Percentiles rank a stretch among this genome's conserved stretches.
Conservation (phyloP, 2,888 invertebrate species). For the Prostheceraeus crozeri region DNA sequence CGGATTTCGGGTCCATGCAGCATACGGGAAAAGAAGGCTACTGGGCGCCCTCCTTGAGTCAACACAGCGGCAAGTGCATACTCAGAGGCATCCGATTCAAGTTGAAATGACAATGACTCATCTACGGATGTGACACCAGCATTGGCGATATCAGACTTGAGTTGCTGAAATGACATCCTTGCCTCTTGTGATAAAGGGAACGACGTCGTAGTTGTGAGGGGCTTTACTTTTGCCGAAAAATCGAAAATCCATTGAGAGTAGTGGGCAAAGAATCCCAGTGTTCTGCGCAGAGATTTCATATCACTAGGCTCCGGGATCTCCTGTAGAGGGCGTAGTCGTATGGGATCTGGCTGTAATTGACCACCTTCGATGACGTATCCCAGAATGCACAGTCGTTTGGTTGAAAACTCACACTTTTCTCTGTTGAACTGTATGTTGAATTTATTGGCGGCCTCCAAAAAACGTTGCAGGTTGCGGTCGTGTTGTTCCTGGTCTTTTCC, state of each 20-base stretch:
- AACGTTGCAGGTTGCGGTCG: conserved; percentile 12
- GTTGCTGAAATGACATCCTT: too few species aligned
- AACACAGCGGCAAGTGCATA: conserved; percentile 21
- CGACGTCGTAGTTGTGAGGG: neutral
- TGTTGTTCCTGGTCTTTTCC: conserved; percentile 18
- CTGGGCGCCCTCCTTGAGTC: conserved; percentile 25
- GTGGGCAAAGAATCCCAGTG: conserved; percentile 17
- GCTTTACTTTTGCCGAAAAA: conserved; percentile 21
- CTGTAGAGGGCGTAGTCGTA: conserved; percentile 9
- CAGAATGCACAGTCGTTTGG: neutral
- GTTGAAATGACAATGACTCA: too few species aligned
- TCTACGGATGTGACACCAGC: too few species aligned
- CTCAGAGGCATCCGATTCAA: conserved; percentile 28
- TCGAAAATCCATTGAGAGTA: conserved; percentile 21
- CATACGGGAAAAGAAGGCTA: conserved; percentile 35
- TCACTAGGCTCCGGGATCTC: conserved; percentile 7
- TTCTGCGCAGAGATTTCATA: neutral
- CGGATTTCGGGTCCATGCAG: conserved; percentile 26
- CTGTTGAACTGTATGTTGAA: conserved; percentile 1
- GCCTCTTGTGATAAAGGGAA: neutral
- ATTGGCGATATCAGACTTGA: too few species aligned
- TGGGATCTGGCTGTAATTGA: neutral
- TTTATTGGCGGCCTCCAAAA: neutral
- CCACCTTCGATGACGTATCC: conserved; percentile 2
- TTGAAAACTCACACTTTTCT: conserved; percentile 3